Percentiles rank a stretch among this genome's conserved stretches.
Conservation (phyloP, 2,113 vertebrate species). For the Anoplopoma fimbria region DNA sequence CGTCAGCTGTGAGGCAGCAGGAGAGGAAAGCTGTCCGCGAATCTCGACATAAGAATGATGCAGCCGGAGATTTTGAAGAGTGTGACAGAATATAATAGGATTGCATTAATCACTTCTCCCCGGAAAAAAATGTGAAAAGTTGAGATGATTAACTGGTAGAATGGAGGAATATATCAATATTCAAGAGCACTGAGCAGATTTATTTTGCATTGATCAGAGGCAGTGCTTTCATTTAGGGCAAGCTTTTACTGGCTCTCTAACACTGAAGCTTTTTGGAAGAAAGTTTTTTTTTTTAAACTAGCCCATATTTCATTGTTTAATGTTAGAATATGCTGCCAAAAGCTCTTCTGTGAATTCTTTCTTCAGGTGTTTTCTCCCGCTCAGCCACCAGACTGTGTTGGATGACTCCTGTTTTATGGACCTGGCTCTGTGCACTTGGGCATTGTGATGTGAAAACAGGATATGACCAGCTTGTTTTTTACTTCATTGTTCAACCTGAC, state of each 20-base stretch:
- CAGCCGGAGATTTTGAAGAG: constrained; percentile 24
- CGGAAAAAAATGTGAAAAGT: not conserved
- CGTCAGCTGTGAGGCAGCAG: not conserved
- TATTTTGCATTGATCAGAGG: constrained; percentile 5
- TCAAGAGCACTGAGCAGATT: constrained; percentile 16
- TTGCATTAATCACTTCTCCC: constrained; percentile 48
- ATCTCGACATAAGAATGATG: constrained; percentile 8
- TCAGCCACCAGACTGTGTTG: not conserved
- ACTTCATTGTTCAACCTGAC: not conserved
- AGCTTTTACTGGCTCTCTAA: not conserved
- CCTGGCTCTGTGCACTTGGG: not conserved
- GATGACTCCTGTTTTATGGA: not conserved
- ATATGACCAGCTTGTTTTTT: not conserved
- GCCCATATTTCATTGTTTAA: not conserved
- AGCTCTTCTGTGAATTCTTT: not conserved
- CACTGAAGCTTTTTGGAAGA: not conserved
- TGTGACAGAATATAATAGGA: constrained; percentile 43
- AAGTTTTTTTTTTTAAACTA: not conserved
- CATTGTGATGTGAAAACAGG: not conserved
- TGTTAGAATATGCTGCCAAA: not conserved
- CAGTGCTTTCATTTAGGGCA: not conserved
- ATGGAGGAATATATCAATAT: constrained; percentile 43
- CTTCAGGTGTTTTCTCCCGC: not conserved
- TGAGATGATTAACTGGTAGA: constrained; percentile 39
- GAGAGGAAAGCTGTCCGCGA: not conserved